Conservation (phyloP, 37 sponge, comb jelly and placozoan genomes). For the Hexactinellida sp. region DNA sequence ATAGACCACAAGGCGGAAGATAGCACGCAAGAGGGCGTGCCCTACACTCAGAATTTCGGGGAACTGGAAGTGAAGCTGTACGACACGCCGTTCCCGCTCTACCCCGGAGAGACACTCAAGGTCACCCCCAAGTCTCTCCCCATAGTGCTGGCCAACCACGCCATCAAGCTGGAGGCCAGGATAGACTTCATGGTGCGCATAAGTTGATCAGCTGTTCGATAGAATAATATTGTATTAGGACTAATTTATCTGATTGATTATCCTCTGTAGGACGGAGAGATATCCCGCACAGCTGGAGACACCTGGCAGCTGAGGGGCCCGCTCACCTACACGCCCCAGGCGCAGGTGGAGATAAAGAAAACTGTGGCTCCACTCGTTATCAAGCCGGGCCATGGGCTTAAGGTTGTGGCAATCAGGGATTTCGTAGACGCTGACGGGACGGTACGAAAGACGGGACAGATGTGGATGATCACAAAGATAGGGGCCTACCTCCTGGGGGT, state of each 20-base stretch:
- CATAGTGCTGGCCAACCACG: constrained; percentile 51
- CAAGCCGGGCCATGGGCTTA: constrained; percentile 46
- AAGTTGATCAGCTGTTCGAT: too few species aligned
- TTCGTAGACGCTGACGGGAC: constrained; percentile 42
- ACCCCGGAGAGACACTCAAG: constrained; percentile 61
- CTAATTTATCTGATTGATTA: too few species aligned
- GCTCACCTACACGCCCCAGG: constrained; percentile 49
- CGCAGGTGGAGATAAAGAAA: constrained; percentile 53
- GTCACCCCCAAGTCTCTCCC: constrained; percentile 49
- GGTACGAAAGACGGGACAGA: constrained; percentile 53
- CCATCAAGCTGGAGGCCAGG: constrained; percentile 54
- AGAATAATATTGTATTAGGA: not conserved
- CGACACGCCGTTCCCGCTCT: constrained; percentile 69
- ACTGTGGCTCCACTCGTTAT: constrained; percentile 41
- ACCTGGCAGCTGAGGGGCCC: constrained; percentile 83
- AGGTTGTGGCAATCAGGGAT: constrained; percentile 46
- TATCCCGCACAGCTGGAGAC: constrained; percentile 35
- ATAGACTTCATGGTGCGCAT: constrained; percentile 27
- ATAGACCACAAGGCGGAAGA: constrained; percentile 35
- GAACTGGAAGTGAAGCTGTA: constrained; percentile 53
- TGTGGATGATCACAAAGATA: constrained; percentile 70
- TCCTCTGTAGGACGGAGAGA: constrained; percentile 32
- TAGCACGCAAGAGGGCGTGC: constrained; percentile 40
- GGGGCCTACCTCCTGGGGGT: constrained; percentile 84
- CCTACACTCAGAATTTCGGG: constrained; percentile 53